Evolutionary conservation across 2,113 vertebrate genomes (phyloP).

Genomic region (Microtus richardsoni): DNA sequence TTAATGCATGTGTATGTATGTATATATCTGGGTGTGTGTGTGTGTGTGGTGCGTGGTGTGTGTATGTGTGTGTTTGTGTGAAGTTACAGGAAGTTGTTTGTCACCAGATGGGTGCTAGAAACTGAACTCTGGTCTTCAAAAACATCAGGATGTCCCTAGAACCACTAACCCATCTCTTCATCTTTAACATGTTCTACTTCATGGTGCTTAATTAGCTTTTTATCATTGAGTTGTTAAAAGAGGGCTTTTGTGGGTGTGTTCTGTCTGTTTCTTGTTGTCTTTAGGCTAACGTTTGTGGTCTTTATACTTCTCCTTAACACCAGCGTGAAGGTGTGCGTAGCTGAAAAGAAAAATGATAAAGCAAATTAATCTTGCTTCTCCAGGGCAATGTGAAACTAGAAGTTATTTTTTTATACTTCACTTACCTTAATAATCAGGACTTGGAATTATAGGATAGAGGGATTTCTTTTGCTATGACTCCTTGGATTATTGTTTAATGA

Average conservation of each 20-base stretch:
- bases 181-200: background rate
- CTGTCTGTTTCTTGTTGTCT: background rate
- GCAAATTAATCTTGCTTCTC: background rate
- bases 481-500: constrained; percentile 64
- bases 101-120: background rate
- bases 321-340: background rate
- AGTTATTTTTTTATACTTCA: constrained; percentile 50
- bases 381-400: constrained; percentile 47
- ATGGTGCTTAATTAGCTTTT: constrained; percentile 9
- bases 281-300: background rate
- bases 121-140: background rate
- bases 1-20: background rate
- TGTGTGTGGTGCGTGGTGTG: background rate
- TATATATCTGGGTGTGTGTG: background rate
- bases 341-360: constrained; percentile 10
- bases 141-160: background rate
- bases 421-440: constrained; percentile 4
- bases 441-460: constrained; percentile 4
- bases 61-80: background rate
- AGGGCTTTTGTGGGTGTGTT: background rate
- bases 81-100: background rate
- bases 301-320: constrained; percentile 3
- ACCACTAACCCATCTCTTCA: background rate
- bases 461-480: constrained; percentile 60
- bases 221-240: constrained; percentile 6